Evolutionary conservation across 2,888 invertebrate genomes (phyloP).

Genomic region (Aporophyla lueneburgensis): DNA sequence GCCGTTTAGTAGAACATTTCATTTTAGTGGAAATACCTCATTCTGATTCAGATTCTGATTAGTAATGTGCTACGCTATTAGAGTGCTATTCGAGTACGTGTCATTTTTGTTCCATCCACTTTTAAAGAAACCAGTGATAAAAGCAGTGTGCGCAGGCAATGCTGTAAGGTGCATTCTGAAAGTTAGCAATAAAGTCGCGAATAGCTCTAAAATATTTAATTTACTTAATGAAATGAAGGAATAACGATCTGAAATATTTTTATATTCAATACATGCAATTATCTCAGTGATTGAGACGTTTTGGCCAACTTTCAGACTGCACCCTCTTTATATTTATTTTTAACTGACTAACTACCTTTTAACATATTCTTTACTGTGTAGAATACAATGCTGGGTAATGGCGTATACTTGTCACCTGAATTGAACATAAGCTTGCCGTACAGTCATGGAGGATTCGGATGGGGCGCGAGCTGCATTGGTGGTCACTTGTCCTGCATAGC

Average conservation of each 20-base stretch:
- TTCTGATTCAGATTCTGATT: too few species aligned
- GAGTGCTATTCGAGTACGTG: too few species aligned
- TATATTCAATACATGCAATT: not conserved
- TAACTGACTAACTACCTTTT: not conserved
- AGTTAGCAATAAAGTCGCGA: too few species aligned
- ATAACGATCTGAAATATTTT: not conserved
- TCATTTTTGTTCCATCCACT: too few species aligned
- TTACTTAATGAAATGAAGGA: too few species aligned
- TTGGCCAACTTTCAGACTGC: not conserved
- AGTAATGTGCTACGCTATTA: too few species aligned
- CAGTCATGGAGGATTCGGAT: slow-evolving; percentile 93
- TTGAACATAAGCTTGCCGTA: slow-evolving; percentile 93
- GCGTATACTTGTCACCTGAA: slow-evolving; percentile 94
- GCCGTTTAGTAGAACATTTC: too few species aligned
- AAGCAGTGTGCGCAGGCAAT: too few species aligned
- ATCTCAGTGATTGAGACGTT: not conserved
- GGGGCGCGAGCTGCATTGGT: slow-evolving; percentile 95
- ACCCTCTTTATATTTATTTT: not conserved
- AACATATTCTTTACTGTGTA: slow-evolving; percentile 70
- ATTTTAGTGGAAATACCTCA: too few species aligned
- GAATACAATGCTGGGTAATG: slow-evolving; percentile 93
- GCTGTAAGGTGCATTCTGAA: too few species aligned
- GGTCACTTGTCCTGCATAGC: slow-evolving; percentile 94
- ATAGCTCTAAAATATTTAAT: too few species aligned
- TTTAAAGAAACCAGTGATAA: too few species aligned